These are phyloP conservation scores for Luscinia luscinia DNA, from an alignment of 2,797 vertebrate genomes.

Conservation along the genomic window DNA sequence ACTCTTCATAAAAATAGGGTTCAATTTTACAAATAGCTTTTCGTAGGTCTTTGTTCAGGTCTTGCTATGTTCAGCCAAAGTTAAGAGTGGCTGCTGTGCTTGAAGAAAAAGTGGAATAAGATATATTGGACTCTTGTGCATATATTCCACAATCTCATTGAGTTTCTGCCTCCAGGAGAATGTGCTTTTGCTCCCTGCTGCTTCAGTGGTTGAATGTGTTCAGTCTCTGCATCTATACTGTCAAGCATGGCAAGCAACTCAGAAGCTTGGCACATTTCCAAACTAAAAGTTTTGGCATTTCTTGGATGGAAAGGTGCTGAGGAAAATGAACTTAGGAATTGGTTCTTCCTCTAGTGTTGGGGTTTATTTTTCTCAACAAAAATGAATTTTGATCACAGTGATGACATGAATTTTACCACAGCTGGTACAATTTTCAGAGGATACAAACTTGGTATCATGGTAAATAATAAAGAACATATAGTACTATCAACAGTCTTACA, in stretches of 20 bases:
- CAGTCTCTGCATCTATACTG: not conserved
- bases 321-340: not conserved
- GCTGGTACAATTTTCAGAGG: not conserved
- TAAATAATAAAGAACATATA: not conserved
- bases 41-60: not conserved
- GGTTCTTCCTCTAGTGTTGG: not conserved
- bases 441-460: not conserved
- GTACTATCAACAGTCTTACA: not conserved
- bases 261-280: not conserved
- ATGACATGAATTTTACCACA: not conserved
- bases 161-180: not conserved
- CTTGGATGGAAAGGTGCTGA: not conserved
- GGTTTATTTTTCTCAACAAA: not conserved
- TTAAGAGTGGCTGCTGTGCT: not conserved
- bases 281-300: not conserved
- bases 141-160: not conserved
- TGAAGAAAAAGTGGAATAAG: not conserved
- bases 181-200: not conserved
- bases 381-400: not conserved
- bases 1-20: not conserved
- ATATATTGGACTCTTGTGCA: fast-evolving
- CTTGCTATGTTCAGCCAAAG: not conserved
- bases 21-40: not conserved
- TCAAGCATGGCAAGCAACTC: not conserved
- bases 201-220: not conserved